Percentiles rank a stretch among this genome's conserved stretches.
Conservation (phyloP, 1,140 invertebrate species). For the Elymnias hypermnestra region DNA sequence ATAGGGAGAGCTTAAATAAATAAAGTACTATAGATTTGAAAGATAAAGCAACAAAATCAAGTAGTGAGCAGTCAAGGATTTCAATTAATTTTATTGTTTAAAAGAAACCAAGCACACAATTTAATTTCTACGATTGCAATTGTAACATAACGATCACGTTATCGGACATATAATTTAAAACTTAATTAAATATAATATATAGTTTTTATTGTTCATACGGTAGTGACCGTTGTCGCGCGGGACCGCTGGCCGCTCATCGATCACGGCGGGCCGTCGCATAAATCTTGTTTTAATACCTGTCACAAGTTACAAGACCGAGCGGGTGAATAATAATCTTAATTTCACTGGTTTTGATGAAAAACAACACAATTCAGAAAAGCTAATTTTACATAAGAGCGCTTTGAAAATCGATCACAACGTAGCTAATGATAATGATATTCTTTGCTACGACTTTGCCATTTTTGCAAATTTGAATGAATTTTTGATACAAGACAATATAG, state of each 20-base stretch:
- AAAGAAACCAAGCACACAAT: background rate
- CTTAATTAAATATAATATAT: constrained; percentile 10
- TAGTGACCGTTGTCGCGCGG: constrained; percentile 45
- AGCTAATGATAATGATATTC: too few species aligned
- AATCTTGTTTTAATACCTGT: constrained; percentile 36
- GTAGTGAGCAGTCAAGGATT: too few species aligned
- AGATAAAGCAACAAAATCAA: too few species aligned
- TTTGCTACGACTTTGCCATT: too few species aligned
- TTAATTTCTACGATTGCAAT: background rate
- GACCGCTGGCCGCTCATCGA: constrained; percentile 51
- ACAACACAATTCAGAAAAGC: too few species aligned
- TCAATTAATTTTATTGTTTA: background rate
- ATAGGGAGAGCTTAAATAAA: too few species aligned
- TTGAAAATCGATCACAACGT: too few species aligned
- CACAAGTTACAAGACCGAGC: constrained; percentile 9
- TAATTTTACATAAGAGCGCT: too few species aligned
- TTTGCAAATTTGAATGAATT: too few species aligned
- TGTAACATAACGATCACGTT: constrained; percentile 2
- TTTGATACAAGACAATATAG: too few species aligned
- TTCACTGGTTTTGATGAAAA: too few species aligned
- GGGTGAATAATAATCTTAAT: background rate
- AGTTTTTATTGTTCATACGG: constrained; percentile 31
- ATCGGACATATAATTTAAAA: constrained; percentile 4
- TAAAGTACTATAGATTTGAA: too few species aligned
- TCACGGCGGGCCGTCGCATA: constrained; percentile 57